Base-by-base conservation (phyloP, 2,797 vertebrate genomes). In the Sebastes steindachneri region DNA sequence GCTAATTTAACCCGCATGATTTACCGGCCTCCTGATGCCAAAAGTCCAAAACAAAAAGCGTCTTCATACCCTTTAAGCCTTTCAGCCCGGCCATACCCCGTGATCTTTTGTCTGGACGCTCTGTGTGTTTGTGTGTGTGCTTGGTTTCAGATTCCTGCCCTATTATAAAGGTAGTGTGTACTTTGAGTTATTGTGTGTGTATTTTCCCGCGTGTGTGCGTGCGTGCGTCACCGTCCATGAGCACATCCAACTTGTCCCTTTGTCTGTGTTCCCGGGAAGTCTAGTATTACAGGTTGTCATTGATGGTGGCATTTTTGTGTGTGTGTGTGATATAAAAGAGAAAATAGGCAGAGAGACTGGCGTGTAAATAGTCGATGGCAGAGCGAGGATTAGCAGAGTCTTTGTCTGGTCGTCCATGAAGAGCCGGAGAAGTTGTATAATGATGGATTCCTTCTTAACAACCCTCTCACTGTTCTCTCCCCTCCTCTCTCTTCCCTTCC, bases 381-480 rank as follows among this genome's bases (percentile, higher is more conserved):
- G 65, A 82, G 71, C 1, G 7, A 76, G 76, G 90, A 91, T 94
- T 92, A 88, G 79, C 59, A 2, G 59, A 58, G 75, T 79, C 88
- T 89, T 93, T 95, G 88, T 92, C 21, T 72, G 65, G 31, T 29
- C 66, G 67, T 82, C 63, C 28, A 14, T 41, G 48, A 76, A 75
- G 72, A 63, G 54, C 74, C 53, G 21, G 63, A 60, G 68, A 75
- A 85, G 69, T 89, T 83, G 73, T 91, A 79, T 79, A 89, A 85
- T 83, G 85, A 91, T 83, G 75, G 79, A 93, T 94, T 94, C 87
- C 90, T 91, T 62, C 85, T 53, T 25, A 91, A 93, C 88, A 91
- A 88, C 28, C 73, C 70, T 70, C 71, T 57, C 60, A 77, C 86
- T 93, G 90, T 93, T 90, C 78, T 70, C 55, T n/a, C 28, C 23